Percentiles rank a stretch among this genome's conserved stretches.
Conservation (phyloP, 2,113 vertebrate species). For the Rhabdornis inornatus region DNA sequence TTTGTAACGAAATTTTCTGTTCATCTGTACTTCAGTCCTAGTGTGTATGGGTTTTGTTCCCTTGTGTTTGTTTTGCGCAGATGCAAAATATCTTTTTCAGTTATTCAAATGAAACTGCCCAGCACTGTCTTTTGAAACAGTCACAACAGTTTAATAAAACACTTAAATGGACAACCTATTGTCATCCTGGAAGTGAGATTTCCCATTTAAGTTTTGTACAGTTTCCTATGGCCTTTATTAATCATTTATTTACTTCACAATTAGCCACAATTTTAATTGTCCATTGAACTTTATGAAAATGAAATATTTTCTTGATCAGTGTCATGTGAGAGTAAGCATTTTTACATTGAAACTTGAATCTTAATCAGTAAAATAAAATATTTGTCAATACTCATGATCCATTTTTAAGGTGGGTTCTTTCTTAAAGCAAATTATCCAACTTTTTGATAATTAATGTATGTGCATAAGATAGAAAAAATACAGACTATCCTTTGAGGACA, state of each 20-base stretch:
- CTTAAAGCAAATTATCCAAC: constrained; percentile 67
- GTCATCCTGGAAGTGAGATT: constrained; percentile 62
- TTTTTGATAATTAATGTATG: constrained; percentile 73
- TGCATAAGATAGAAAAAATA: constrained; percentile 49
- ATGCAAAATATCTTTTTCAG: constrained; percentile 41
- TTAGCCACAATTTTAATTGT: constrained; percentile 43
- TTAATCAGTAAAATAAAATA: constrained; percentile 61
- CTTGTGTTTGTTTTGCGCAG: constrained; percentile 52
- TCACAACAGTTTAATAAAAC: constrained; percentile 58
- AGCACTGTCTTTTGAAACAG: constrained; percentile 63
- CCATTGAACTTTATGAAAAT: constrained; percentile 57
- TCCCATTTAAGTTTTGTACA: constrained; percentile 68
- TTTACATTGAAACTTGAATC: constrained; percentile 71
- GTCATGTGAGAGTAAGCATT: constrained; percentile 63
- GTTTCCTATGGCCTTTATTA: constrained; percentile 66
- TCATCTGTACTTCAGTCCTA: constrained; percentile 48
- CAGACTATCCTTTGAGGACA: constrained; percentile 53
- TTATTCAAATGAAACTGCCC: constrained; percentile 49
- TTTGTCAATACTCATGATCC: constrained; percentile 68
- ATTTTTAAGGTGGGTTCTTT: constrained; percentile 71
- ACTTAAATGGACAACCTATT: constrained; percentile 34
- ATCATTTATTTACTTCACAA: constrained; percentile 65
- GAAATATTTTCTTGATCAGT: constrained; percentile 63
- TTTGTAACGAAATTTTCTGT: constrained; percentile 68
- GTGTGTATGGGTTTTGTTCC: constrained; percentile 42